Base-by-base conservation (phyloP, 2,797 vertebrate genomes). In the Acestrorhynchus altus region DNA sequence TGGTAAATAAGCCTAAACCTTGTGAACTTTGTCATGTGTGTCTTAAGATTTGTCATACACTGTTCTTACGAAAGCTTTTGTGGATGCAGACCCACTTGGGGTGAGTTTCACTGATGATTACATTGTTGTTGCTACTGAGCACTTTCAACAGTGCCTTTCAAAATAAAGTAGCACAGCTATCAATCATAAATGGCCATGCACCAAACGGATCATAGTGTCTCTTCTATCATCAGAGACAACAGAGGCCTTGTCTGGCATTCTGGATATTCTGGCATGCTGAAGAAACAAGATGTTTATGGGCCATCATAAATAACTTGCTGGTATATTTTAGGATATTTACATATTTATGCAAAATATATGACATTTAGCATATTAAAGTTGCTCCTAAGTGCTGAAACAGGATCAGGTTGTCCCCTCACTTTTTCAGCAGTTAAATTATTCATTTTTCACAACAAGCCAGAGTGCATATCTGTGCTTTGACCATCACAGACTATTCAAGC, bases 341-440 rank as follows among this genome's bases (percentile, higher is more conserved):
- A n/a, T n/a, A n/a, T n/a, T n/a, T n/a, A n/a, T n/a, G n/a, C n/a
- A n/a, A n/a, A n/a, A n/a, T n/a, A n/a, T n/a, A n/a, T n/a, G n/a
- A n/a, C n/a, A n/a, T 88, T 88, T 78, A 72, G 63, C 84, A 73
- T 80, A 69, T 18, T 46, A 82, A 86, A 85, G 57, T 65, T 49
- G 61, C 22, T 35, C 39, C 12, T 51, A 57, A 39, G 39, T 54
- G 44, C 26, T 52, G 40, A 74, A n/a, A 31, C 28, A 10, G 5
- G 12, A 59, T 63, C 13, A 28, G 8, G 13, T 18, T 18, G 5
- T 28, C 31, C 44, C 59, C 59, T 56, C 72, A 42, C 44, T 22
- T 40, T 35, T 52, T 74, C 9, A 31, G 28, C 59, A 28, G 2
- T 16, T 46, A 47, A 24, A 40, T 24, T 74, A 71, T 61, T 47